Base-by-base conservation (phyloP, 2,888 invertebrate species). In the Sepiola atlantica region DNA sequence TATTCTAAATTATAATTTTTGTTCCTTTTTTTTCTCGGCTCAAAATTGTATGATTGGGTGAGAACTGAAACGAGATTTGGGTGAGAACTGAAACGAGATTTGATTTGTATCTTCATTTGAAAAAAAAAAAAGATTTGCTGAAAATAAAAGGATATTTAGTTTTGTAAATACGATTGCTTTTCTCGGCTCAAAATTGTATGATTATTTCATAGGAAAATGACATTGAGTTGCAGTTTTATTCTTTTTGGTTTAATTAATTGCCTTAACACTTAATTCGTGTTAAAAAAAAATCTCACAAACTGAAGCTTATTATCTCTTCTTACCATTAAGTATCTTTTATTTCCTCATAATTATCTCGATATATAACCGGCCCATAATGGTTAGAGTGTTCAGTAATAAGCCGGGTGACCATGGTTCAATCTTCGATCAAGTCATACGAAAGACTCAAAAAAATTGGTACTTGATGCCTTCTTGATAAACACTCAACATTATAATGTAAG, bases 191-290 rank as follows among this genome's bases (percentile, higher is more conserved):
- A 61, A 28, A 61, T 61, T 10, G 21, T 28, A 61, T 61, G 61
- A 61, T 61, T 24, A 18, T 61, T 61, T 61, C 28, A 61, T 28
- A 61, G 20, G 12, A 77, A 77, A 77, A 77, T 28, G 28, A 77
- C 77, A 77, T n/a, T 77, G 28, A 77, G 4, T n/a, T 77, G n/a
- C 28, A 77, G n/a, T n/a, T n/a, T 77, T n/a, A 3, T 77, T 28
- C 77, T n/a, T 10, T 61, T 28, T 61, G 21, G 77, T 77, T 77
- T 77, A 14, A n/a, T n/a, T 77, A n/a, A 77, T 77, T 77, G 77
- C 77, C 10, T n/a, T 77, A n/a, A n/a, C 77, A 77, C n/a, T 77
- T 77, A 77, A 77, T 77, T 77, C 77, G n/a, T 77, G 77, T 77
- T n/a, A n/a, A n/a, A 77, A 77, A 28, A 77, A 28, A 28, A 12